These are phyloP conservation scores for Mylabris phalerata DNA, from an alignment of 1,140 invertebrate genomes.

Conservation along the genomic window DNA sequence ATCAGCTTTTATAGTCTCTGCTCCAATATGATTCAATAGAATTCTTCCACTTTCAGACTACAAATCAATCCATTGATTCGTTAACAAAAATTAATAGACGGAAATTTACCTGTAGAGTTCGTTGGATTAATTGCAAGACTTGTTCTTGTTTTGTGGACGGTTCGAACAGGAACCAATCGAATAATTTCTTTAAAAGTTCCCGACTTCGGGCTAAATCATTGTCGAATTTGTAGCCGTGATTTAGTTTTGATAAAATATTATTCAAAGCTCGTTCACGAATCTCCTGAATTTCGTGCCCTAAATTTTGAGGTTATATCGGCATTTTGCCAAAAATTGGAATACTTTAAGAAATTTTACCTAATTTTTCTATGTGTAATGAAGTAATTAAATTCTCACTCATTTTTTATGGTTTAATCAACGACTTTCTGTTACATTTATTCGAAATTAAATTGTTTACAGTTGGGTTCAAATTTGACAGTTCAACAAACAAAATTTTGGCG, in stretches of 20 bases:
- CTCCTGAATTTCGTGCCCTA: slow-evolving; percentile 39
- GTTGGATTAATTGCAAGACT: slow-evolving; percentile 31
- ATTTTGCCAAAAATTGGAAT: background rate
- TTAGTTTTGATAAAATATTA: slow-evolving; percentile 37
- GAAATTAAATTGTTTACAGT: background rate
- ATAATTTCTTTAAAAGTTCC: slow-evolving; percentile 36
- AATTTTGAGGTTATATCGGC: slow-evolving; percentile 17
- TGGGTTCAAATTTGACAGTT: background rate
- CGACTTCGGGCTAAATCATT: slow-evolving; percentile 34
- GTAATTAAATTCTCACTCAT: slow-evolving; percentile 31
- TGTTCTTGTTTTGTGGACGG: slow-evolving; percentile 27
- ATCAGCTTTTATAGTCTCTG: slow-evolving; percentile 23
- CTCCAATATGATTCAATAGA: slow-evolving; percentile 30
- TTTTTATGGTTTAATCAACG: background rate
- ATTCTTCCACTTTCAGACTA: slow-evolving; percentile 29
- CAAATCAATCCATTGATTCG: background rate
- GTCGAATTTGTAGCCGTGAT: slow-evolving; percentile 35
- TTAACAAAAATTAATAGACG: too few species aligned
- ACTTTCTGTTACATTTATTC: background rate
- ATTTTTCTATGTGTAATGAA: slow-evolving; percentile 35
- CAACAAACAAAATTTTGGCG: background rate
- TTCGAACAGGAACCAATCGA: slow-evolving; percentile 39
- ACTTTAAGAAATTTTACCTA: slow-evolving; percentile 26
- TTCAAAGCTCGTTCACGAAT: slow-evolving; percentile 38
- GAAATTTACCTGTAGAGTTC: slow-evolving; percentile 28